These are phyloP conservation scores for Palythoa grandis DNA, from an alignment of 92 coral and sea anemone species.

Conservation along the genomic window DNA sequence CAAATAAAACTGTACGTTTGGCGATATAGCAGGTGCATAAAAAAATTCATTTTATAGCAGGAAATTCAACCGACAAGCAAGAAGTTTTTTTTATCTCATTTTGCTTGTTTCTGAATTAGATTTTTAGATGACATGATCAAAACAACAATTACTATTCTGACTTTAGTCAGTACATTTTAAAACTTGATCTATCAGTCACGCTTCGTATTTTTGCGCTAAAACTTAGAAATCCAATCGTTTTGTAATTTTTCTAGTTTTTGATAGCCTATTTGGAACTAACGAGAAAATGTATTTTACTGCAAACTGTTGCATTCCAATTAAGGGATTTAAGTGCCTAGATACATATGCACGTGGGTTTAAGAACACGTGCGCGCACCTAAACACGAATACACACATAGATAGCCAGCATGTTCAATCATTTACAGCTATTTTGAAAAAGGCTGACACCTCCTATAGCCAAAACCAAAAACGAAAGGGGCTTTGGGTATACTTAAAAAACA, in stretches of 20 bases:
- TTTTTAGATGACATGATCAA: neutral
- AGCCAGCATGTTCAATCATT: too few species aligned
- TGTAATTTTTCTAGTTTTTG: neutral
- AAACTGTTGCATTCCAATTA: neutral
- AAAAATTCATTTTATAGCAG: constrained; percentile 26
- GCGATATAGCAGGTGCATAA: constrained; percentile 29
- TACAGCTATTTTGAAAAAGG: too few species aligned
- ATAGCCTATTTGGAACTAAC: neutral
- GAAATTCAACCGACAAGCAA: neutral
- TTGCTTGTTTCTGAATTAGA: neutral
- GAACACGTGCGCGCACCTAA: too few species aligned
- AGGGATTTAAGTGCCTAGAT: too few species aligned
- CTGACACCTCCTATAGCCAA: too few species aligned
- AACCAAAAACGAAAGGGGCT: too few species aligned
- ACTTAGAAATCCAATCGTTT: neutral
- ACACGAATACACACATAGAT: too few species aligned
- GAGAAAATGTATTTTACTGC: neutral
- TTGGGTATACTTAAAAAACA: too few species aligned
- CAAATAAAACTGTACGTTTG: constrained; percentile 18
- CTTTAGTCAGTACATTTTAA: too few species aligned
- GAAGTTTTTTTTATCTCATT: neutral
- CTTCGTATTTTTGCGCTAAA: neutral
- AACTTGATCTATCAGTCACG: neutral
- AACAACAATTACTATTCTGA: neutral
- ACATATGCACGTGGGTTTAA: too few species aligned